These are phyloP conservation scores for Drosophila peninsularis DNA, from an alignment of 2,888 invertebrate species.

Conservation along the genomic window DNA sequence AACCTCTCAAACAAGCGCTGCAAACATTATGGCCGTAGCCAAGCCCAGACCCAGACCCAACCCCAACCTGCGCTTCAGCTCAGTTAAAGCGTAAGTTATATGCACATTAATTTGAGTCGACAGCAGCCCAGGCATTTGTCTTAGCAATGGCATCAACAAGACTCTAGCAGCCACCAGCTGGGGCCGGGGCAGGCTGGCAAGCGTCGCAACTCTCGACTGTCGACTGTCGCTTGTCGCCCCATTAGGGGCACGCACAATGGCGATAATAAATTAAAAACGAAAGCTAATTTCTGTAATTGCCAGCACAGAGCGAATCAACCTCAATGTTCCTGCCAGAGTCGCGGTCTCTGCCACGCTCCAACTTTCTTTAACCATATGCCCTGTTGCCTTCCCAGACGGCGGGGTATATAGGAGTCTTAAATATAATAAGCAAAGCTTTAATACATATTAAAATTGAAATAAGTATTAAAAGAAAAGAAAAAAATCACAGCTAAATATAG, in stretches of 20 bases:
- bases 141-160: constrained; percentile 40
- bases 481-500: no score
- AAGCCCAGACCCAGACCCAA: background rate
- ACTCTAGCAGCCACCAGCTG: constrained; percentile 3
- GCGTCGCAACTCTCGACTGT: background rate
- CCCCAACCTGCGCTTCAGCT: background rate
- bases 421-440: background rate
- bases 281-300: constrained; percentile 80
- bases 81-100: constrained; percentile 53
- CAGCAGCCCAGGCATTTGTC: constrained; percentile 70
- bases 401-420: background rate
- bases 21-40: constrained; percentile 61
- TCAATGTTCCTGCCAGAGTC: constrained; percentile 45
- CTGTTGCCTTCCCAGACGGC: background rate
- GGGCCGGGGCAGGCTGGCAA: background rate
- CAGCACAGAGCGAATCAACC: constrained; percentile 67
- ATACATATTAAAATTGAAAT: no score
- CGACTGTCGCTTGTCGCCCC: constrained; percentile 53
- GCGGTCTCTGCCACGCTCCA: constrained; percentile 19
- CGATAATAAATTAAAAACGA: constrained; percentile 78
- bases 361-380: constrained; percentile 14
- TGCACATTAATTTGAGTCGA: constrained; percentile 74
- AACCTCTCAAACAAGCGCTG: constrained; percentile 56
- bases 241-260: constrained; percentile 76
- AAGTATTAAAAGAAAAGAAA: no score